Evolutionary conservation across 2,888 invertebrate species (phyloP), one percentile per base, ranked within the genome.

Genomic region (Tetrapedia diversipes): DNA sequence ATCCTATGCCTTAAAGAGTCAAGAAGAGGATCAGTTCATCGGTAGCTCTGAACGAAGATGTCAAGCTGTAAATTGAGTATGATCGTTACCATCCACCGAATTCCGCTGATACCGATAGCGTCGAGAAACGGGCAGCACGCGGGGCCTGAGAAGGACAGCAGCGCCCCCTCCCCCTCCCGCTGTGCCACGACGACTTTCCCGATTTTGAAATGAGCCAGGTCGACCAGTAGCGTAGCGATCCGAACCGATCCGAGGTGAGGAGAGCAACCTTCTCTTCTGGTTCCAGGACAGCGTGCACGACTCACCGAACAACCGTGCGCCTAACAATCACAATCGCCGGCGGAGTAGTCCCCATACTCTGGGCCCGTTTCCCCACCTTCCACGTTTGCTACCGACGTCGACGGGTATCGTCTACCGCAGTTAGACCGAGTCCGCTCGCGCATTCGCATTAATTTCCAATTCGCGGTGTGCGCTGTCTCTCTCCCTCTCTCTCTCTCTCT

Each of bases 401-500:
- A 86, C 83, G 84, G 84, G 84, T 86, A 87, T 84, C 88, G 86
- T 87, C 87, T 88, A 81, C 90, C 90, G 89, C 90, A 91, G 91
- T 91, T 89, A 89, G 87, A 88, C 89, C 89, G 89, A 91, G 91
- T 90, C 90, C 91, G 90, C 85, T 90, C 91, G 90, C 90, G 90
- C 87, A 91, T 89, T 90, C 91, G 89, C 90, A 90, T 89, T 90
- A 84, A 88, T 86, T 87, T 86, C 82, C 77, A 81, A 82, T 80
- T 76, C 83, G 83, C 81, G 81, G 57, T 66, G 79, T 57, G 66
- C 19, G 45, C 39, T 7, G 53, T 54, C 53, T 60, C 60, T 53
- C 51, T 56, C 67, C 24, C 39, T 37, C 54, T 57, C 72, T 45
- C 59, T 53, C 43, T 41, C 27, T 39, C 39, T 39, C 39, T 27